phyloP scores from a whole-genome alignment of 1,140 invertebrate species.

The Heterodera schachtii region DNA sequence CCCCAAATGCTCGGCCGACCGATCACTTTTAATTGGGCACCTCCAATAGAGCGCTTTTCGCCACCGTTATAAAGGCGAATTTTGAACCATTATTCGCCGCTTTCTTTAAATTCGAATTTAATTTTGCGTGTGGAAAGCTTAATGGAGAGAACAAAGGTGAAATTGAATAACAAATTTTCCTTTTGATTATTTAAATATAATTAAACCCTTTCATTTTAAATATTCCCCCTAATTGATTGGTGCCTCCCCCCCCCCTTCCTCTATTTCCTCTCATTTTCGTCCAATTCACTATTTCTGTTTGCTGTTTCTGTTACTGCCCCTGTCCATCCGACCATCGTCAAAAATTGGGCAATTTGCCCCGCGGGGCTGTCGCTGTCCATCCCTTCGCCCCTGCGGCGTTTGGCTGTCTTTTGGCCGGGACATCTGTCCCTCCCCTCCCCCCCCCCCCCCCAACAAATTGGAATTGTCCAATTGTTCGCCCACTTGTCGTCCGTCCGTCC shows the following conservation, averaged over 20 bases:
- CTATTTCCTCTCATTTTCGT: no score
- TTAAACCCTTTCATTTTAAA: no score
- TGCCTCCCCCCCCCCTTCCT: no score
- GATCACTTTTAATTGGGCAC: slow-evolving; percentile 17
- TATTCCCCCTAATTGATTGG: no score
- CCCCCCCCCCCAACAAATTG: not conserved
- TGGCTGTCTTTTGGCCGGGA: not conserved
- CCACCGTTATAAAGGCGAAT: not conserved
- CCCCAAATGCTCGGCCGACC: slow-evolving; percentile 8
- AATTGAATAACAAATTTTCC: no score
- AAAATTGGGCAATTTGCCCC: slow-evolving; percentile 2
- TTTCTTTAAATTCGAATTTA: not conserved
- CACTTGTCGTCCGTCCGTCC: not conserved
- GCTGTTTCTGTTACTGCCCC: no score
- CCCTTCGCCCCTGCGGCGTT: no score
- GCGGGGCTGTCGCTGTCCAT: slow-evolving; percentile 2
- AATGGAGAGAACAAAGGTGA: no score
- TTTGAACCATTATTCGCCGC: not conserved
- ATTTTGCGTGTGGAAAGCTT: no score
- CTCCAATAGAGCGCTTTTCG: not conserved
- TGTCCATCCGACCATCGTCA: not conserved
- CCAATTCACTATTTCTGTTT: no score
- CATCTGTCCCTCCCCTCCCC: not conserved
- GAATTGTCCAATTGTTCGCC: not conserved
- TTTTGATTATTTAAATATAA: no score